These are phyloP conservation scores for Idris sp. DNA, from an alignment of 1,140 invertebrate species.

Conservation along the genomic window DNA sequence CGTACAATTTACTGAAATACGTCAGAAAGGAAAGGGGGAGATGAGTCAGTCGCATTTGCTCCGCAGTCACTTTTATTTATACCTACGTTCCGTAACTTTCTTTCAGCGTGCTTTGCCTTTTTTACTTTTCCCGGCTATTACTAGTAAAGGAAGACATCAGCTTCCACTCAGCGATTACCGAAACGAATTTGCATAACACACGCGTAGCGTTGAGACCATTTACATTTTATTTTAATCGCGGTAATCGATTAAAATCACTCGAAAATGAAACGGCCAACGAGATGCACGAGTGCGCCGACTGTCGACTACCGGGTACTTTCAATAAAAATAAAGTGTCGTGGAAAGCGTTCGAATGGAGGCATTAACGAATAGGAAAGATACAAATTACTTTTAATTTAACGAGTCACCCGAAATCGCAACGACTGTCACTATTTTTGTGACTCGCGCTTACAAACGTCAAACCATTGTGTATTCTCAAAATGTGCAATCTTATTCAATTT, in stretches of 20 bases:
- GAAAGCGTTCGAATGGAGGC: conserved; percentile 69
- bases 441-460: conserved; percentile 22
- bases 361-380: conserved; percentile 75
- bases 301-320: conserved; percentile 67
- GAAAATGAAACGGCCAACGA: conserved; percentile 68
- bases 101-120: conserved; percentile 60
- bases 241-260: conserved; percentile 76
- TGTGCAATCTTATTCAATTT: no score
- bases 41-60: conserved; percentile 59
- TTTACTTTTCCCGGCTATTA: conserved; percentile 70
- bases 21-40: conserved; percentile 59
- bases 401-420: conserved; percentile 53
- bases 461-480: conserved; percentile 5
- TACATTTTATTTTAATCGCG: conserved; percentile 79
- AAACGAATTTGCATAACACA: conserved; percentile 78
- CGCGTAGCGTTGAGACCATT: conserved; percentile 69
- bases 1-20: conserved; percentile 61
- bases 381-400: conserved; percentile 63
- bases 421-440: conserved; percentile 45
- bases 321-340: conserved; percentile 77
- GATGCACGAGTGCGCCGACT: conserved; percentile 48
- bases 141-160: conserved; percentile 77
- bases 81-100: conserved; percentile 61
- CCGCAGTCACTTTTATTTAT: conserved; percentile 63
- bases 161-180: conserved; percentile 78